Evolutionary conservation across 1,140 invertebrate genomes (phyloP), one percentile per base, ranked within the genome.

Genomic region (Drosophila pallidifrons): DNA sequence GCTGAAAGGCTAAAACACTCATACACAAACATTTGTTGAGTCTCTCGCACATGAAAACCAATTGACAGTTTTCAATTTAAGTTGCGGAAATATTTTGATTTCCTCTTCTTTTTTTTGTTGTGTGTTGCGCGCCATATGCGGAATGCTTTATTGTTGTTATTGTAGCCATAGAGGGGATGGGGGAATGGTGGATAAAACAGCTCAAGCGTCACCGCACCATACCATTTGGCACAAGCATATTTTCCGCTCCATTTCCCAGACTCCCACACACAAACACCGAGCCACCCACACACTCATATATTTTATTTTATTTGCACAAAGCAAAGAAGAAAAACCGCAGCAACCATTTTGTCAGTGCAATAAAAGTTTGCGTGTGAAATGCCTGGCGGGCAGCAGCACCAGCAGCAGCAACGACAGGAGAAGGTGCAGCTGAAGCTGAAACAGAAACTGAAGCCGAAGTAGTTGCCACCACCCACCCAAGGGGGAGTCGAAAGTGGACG

Each of bases 41-140:
- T 25, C 30, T 30, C n/a, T 30, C 5, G 10, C 63, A 38, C 58
- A 38, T 75, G 57, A 82, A 77, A 87, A 77, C 55, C 87, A 83
- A 88, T 88, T 82, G 82, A 77, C 80, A 87, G 87, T 88, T 87
- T 87, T 87, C 83, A 87, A 87, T 87, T 87, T 87, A 85, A 87
- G 80, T 80, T 87, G 77, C 82, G 82, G 82, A 87, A 87, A 88
- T 82, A 88, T 88, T 88, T 88, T 87, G 83, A 88, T 87, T 87
- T 88, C 83, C 83, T 76, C 60, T 82, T 82, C 74, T 79, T 68
- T 66, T 78, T 58, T 66, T 65, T 69, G 59, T 20, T 20, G 20
- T 20, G 20, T 25, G 20, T 3, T 20, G 20, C 3, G 20, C 59
- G 38, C 51, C 8, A 20, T 20, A 15, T 41, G 35, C 15, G 16